phyloP scores from a whole-genome alignment of 2,888 invertebrate genomes.

The Cenopis cana region DNA sequence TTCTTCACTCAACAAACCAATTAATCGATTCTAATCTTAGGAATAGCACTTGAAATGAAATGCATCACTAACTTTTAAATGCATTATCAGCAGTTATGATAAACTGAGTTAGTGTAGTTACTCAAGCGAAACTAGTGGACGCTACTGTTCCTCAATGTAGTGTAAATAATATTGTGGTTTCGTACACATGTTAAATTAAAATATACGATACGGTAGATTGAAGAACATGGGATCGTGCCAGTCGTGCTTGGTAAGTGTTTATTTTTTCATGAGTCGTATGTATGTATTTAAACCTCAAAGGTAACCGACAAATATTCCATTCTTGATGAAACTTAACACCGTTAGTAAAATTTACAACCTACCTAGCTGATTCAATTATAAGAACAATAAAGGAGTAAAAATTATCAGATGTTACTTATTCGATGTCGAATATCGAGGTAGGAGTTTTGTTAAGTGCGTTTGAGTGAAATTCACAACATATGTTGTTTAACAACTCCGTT shows the following conservation, averaged over 20 bases:
- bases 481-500: too few species aligned
- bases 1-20: not conserved
- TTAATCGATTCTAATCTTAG: not conserved
- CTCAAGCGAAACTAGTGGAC: conserved; percentile 15
- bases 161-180: not conserved
- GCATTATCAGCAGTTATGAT: conserved; percentile 12
- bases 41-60: not conserved
- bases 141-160: not conserved
- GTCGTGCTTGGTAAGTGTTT: conserved; percentile 23
- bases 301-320: too few species aligned
- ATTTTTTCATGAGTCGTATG: not conserved
- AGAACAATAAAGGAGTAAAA: too few species aligned
- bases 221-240: conserved; percentile 22
- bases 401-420: too few species aligned
- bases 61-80: conserved; percentile 17
- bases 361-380: too few species aligned
- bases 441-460: too few species aligned
- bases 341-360: too few species aligned
- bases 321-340: too few species aligned
- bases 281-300: too few species aligned
- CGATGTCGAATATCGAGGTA: too few species aligned
- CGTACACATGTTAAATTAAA: not conserved
- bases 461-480: too few species aligned
- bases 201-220: not conserved
- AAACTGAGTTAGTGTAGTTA: conserved; percentile 9